Conservation (phyloP, 2,888 invertebrate species). For the Ectemnius continuus region DNA sequence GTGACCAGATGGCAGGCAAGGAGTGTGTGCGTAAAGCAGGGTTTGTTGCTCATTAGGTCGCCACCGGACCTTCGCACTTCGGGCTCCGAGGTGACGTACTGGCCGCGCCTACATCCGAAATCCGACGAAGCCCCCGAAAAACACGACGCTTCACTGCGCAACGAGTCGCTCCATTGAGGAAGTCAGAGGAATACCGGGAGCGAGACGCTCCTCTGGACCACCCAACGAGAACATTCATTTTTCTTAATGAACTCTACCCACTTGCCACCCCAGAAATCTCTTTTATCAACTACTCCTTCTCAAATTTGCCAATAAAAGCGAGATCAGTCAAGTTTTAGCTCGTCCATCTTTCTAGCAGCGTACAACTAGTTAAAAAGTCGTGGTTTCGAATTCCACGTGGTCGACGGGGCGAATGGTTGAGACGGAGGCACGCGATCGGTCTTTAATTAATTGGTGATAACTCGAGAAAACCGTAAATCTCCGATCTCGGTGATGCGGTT, state of each 20-base stretch:
- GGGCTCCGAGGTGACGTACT: slow-evolving; percentile 36
- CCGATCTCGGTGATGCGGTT: slow-evolving; percentile 54
- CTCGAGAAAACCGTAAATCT: slow-evolving; percentile 75
- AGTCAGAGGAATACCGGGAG: slow-evolving; percentile 48
- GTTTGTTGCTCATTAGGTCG: slow-evolving; percentile 65
- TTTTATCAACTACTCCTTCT: too few relatives aligned
- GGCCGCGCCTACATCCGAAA: slow-evolving; percentile 64
- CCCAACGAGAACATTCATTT: slow-evolving; percentile 33
- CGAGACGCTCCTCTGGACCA: slow-evolving; percentile 41
- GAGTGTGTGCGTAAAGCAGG: slow-evolving; percentile 34
- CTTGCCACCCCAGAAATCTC: too few relatives aligned
- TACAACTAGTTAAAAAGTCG: slow-evolving; percentile 1
- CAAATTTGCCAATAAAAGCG: too few relatives aligned
- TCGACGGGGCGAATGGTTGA: too few relatives aligned
- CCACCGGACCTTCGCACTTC: slow-evolving; percentile 64
- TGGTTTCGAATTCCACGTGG: too few relatives aligned
- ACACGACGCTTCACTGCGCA: slow-evolving; percentile 36
- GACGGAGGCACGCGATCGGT: slow-evolving; percentile 31
- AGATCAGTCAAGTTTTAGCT: neutral
- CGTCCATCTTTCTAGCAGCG: neutral
- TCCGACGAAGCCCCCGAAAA: slow-evolving; percentile 52
- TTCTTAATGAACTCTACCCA: too few relatives aligned
- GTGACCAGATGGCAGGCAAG: slow-evolving; percentile 71
- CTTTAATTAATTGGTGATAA: slow-evolving; percentile 75
- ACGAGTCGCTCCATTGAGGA: slow-evolving; percentile 55